Base-by-base conservation (phyloP, 2,113 vertebrate genomes). In the Zosterops hypoxanthus region DNA sequence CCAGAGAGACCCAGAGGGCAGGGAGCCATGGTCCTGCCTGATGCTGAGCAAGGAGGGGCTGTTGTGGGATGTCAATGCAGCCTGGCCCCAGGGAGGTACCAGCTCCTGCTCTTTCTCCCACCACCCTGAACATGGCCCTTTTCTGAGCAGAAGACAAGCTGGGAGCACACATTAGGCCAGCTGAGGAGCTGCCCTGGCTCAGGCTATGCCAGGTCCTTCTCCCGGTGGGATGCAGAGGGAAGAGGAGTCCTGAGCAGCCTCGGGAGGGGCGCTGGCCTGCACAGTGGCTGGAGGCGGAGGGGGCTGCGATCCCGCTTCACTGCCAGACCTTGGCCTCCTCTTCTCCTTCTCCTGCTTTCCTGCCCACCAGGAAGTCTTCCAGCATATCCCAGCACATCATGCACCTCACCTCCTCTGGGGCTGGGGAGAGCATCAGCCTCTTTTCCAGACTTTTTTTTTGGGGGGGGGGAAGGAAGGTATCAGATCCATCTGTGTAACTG, bases 221-320 rank as follows among this genome's bases (percentile, higher is more conserved):
- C 53, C 46, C 0, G 0, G 5, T 39, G 60, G 86, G 77, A 73
- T 59, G 39, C n/a, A 33, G 28, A 39, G 52, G 68, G 33, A 36
- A 72, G 17, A 63, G 29, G 33, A 65, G 39, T n/a, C 69, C 77
- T 29, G 60, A 75, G 69, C 19, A 75, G 6, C 15, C 69, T 13
- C 3, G 1, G 36, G 15, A 52, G 52, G 71, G 59, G 18, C 0
- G 3, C 22, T 2, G 1, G 44, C 22, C 14, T 8, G 4, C 12
- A 6, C 65, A 34, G 36, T 31, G 53, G 36, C 21, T 33, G 83
- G 26, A 68, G 21, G 34, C 22, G 53, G 36, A 44, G 63, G 14
- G 61, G 26, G n/a, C 47, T 78, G 28, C 0, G 0, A 61, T 63
- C 19, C 47, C 0, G 0, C 56, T 63, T 23, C 56, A 41, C 41